Evolutionary conservation across 2,888 invertebrate genomes (phyloP).

Genomic region (Cotesia congregata): DNA sequence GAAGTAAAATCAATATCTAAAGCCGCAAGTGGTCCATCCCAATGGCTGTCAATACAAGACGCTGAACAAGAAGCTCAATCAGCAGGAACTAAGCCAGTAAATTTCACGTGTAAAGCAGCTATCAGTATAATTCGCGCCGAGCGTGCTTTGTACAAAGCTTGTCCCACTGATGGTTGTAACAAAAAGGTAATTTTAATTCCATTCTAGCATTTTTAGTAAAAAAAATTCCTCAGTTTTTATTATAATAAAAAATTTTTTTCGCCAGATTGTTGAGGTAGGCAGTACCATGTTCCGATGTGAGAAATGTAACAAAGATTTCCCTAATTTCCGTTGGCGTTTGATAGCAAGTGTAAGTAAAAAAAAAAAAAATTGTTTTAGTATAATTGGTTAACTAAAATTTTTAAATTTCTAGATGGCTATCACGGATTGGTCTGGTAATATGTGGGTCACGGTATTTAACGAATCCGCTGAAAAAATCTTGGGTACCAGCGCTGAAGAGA

Average conservation of each 20-base stretch:
- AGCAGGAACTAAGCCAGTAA: conserved; percentile 84
- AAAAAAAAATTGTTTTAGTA: neutral
- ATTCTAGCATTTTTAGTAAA: neutral
- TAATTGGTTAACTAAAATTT: conserved; percentile 24
- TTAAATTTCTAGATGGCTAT: conserved; percentile 79
- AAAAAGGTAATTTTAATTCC: conserved; percentile 78
- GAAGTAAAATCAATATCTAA: conserved; percentile 75
- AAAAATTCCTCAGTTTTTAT: neutral
- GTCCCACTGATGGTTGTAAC: conserved; percentile 90
- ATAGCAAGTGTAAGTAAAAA: conserved; percentile 80
- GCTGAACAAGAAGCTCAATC: conserved; percentile 81
- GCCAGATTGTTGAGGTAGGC: conserved; percentile 83
- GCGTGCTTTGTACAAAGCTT: conserved; percentile 92
- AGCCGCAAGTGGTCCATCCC: conserved; percentile 70
- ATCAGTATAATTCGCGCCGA: conserved; percentile 85
- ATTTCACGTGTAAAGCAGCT: conserved; percentile 84
- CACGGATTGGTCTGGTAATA: conserved; percentile 88
- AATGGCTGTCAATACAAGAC: conserved; percentile 84
- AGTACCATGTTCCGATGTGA: conserved; percentile 94
- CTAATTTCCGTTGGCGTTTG: conserved; percentile 88
- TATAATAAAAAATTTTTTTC: conserved; percentile 16
- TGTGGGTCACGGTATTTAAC: conserved; percentile 93
- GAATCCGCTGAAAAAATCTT: conserved; percentile 85
- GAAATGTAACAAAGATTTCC: conserved; percentile 89
- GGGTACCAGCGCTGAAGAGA: conserved; percentile 79